Evolutionary conservation across 2,797 vertebrate species (phyloP).

Genomic region (Macrochelys suwanniensis): DNA sequence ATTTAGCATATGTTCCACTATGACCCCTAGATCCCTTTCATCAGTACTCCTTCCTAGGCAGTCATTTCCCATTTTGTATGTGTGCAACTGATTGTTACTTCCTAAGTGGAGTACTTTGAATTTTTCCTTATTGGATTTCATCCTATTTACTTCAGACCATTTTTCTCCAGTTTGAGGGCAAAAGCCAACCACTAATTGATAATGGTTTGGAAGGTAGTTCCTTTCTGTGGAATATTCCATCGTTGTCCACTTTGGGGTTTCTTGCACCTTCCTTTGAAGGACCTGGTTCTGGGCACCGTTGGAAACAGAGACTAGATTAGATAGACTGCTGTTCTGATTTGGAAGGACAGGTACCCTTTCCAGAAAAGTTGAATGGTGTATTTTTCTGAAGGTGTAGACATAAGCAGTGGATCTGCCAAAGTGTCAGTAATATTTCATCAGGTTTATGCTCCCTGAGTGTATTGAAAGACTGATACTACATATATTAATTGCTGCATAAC

Average conservation of each 20-base stretch:
- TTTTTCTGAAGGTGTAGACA: background rate
- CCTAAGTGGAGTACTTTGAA: no score
- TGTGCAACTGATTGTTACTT: no score
- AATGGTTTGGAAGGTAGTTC: background rate
- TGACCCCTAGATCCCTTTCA: no score
- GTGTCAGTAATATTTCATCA: background rate
- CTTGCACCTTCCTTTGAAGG: background rate
- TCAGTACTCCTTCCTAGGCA: no score
- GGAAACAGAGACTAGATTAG: background rate
- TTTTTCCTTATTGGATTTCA: no score
- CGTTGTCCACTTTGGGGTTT: background rate
- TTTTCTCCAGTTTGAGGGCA: background rate
- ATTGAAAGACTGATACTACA: fast-evolving
- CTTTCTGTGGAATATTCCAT: background rate
- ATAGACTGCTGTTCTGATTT: background rate
- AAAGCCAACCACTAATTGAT: background rate
- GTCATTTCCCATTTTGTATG: no score
- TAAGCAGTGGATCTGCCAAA: background rate
- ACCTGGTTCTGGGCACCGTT: background rate
- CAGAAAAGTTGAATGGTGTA: background rate
- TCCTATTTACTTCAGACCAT: no score
- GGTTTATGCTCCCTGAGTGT: background rate
- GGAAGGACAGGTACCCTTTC: background rate
- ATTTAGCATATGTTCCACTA: no score
- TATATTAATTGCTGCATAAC: fast-evolving